Percentiles rank a stretch among this genome's conserved stretches.
Conservation (phyloP, 53 echinoderm and acorn worm genomes). For the Hippasteria phrygiana region DNA sequence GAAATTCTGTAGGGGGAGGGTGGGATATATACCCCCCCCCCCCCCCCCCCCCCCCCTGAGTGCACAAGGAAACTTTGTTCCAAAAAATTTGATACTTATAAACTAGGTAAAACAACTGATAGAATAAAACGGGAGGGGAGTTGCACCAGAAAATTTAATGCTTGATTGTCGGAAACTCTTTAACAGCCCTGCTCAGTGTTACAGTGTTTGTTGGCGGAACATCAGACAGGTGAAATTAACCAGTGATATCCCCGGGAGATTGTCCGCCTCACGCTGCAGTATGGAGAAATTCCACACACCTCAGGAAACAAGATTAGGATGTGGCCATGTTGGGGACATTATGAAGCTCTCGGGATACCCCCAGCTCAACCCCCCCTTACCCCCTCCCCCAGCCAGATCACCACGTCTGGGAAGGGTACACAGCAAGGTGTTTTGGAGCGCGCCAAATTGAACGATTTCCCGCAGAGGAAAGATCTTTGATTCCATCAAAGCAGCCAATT, state of each 20-base stretch:
- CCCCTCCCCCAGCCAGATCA: not conserved
- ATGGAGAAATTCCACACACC: not conserved
- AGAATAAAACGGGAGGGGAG: too few relatives aligned
- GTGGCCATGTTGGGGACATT: conserved; percentile 19
- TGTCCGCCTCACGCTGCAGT: not conserved
- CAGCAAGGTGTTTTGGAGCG: not conserved
- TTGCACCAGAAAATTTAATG: too few relatives aligned
- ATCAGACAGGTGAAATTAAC: not conserved
- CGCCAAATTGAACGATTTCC: conserved; percentile 50
- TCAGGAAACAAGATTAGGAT: conserved; percentile 59
- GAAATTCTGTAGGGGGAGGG: too few relatives aligned
- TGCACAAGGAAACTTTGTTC: too few relatives aligned
- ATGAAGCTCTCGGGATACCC: not conserved
- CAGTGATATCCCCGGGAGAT: not conserved
- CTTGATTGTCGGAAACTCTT: not conserved
- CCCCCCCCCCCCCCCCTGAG: too few relatives aligned
- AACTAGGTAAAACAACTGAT: too few relatives aligned
- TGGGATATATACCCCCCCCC: too few relatives aligned
- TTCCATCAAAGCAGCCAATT: conserved; percentile 5
- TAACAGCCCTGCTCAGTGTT: not conserved
- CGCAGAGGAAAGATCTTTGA: not conserved
- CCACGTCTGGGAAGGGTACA: not conserved
- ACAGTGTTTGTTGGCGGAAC: too few relatives aligned
- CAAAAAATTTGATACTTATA: too few relatives aligned
- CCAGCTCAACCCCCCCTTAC: not conserved